Evolutionary conservation across 2,888 invertebrate genomes (phyloP).

Genomic region (Volucella zonaria): DNA sequence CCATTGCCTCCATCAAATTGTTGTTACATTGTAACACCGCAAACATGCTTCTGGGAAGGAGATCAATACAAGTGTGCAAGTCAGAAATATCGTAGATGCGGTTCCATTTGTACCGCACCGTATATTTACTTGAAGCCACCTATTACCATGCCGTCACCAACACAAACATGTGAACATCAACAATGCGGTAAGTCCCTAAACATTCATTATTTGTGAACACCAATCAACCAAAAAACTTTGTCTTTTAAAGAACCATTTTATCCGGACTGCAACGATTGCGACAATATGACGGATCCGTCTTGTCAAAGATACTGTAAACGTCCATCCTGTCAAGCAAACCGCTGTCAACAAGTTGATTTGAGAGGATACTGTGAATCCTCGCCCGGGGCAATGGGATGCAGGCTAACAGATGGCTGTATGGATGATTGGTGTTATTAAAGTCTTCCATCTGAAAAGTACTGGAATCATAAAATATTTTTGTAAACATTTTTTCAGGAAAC

Average conservation of each 20-base stretch:
- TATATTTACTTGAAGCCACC: constrained; percentile 76
- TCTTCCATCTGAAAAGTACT: background rate
- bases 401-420: constrained; percentile 76
- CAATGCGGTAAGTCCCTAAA: constrained; percentile 11
- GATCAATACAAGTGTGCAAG: constrained; percentile 77
- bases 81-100: constrained; percentile 76
- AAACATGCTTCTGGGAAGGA: constrained; percentile 74
- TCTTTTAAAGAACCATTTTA: constrained; percentile 71
- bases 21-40: constrained; percentile 78
- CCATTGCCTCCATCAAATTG: constrained; percentile 64
- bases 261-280: constrained; percentile 78
- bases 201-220: background rate
- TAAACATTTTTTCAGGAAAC: too few species aligned
- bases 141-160: background rate
- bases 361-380: constrained; percentile 75
- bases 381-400: constrained; percentile 75
- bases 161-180: constrained; percentile 18
- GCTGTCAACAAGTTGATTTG: constrained; percentile 77
- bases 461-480: too few species aligned
- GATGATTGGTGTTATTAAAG: constrained; percentile 49
- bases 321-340: constrained; percentile 74
- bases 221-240: background rate
- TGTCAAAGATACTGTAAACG: constrained; percentile 77
- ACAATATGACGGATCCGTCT: constrained; percentile 21
- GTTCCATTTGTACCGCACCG: constrained; percentile 76